A percentile compares a stretch with the other conserved stretches of the same genome.
Evolutionary conservation across 2,888 invertebrate species (phyloP).

Genomic region (Epistrophe eligans): DNA sequence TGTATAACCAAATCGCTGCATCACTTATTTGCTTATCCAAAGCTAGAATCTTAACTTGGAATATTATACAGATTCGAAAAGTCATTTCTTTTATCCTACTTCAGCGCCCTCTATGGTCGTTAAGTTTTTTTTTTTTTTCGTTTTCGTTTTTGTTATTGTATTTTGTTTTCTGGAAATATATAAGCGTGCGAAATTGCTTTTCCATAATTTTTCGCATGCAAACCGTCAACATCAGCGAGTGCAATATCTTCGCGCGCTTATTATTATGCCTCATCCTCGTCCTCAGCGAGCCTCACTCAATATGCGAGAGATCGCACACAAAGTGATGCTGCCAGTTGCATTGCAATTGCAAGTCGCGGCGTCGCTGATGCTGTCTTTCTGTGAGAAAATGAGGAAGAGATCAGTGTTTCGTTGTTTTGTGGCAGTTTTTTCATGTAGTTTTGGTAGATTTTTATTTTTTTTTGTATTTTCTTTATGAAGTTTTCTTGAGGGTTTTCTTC

Average conservation of each 20-base stretch:
- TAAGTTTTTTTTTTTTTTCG: conserved; percentile 9
- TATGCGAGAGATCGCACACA: conserved; percentile 57
- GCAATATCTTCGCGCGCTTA: conserved; percentile 53
- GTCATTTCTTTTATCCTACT: conserved; percentile 53
- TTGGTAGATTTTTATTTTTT: conserved; percentile 46
- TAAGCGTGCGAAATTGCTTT: conserved; percentile 75
- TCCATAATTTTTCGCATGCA: conserved; percentile 75
- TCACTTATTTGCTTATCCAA: conserved; percentile 58
- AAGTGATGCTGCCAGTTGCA: conserved; percentile 10
- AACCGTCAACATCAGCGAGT: conserved; percentile 32
- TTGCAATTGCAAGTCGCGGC: background rate
- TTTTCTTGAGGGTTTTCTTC: conserved; percentile 75
- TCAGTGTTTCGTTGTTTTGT: conserved; percentile 75
- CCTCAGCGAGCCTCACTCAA: conserved; percentile 42
- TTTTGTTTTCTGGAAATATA: conserved; percentile 35
- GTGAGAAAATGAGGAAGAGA: conserved; percentile 76
- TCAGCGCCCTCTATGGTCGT: conserved; percentile 25
- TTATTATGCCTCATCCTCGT: background rate
- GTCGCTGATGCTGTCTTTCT: conserved; percentile 59
- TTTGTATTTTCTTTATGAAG: conserved; percentile 32
- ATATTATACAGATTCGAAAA: conserved; percentile 55
- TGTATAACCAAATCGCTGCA: conserved; percentile 46
- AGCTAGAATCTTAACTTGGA: conserved; percentile 72
- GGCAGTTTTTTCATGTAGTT: conserved; percentile 73
- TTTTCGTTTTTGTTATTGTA: background rate